Conservation (phyloP, 2,797 vertebrate genomes). For the Artibeus jamaicensis region DNA sequence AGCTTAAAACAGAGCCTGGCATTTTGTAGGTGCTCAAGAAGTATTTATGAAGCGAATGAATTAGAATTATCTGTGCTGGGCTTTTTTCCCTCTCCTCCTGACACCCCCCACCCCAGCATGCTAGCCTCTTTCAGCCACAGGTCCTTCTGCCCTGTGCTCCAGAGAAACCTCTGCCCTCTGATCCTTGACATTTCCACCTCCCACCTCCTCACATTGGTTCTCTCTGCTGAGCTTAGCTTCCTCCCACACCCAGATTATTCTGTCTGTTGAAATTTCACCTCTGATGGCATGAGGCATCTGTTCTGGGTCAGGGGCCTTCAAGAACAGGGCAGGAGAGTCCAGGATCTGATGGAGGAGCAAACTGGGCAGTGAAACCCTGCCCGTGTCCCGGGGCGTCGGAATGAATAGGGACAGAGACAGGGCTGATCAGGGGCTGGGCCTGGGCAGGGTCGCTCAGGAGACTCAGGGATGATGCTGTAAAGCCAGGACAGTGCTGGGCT, state of each 20-base stretch:
- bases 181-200: not conserved
- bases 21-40: not conserved
- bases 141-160: not conserved
- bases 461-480: not conserved
- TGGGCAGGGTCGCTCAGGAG: not conserved
- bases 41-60: not conserved
- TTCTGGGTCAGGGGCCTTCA: not conserved
- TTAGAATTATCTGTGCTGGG: too few species aligned
- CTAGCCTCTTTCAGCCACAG: not conserved
- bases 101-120: rapidly evolving
- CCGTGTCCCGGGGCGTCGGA: not conserved
- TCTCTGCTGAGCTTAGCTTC: not conserved
- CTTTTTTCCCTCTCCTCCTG: not conserved
- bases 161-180: not conserved
- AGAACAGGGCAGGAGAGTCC: not conserved
- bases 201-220: not conserved
- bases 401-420: not conserved
- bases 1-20: not conserved
- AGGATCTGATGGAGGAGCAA: not conserved
- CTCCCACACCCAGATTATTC: not conserved
- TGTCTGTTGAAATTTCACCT: not conserved
- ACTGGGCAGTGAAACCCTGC: not conserved
- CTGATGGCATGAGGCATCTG: too few species aligned
- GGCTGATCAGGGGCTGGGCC: not conserved
- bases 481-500: not conserved